Conservation (phyloP, 2,797 vertebrate genomes). For the Rhinoraja longicauda region DNA sequence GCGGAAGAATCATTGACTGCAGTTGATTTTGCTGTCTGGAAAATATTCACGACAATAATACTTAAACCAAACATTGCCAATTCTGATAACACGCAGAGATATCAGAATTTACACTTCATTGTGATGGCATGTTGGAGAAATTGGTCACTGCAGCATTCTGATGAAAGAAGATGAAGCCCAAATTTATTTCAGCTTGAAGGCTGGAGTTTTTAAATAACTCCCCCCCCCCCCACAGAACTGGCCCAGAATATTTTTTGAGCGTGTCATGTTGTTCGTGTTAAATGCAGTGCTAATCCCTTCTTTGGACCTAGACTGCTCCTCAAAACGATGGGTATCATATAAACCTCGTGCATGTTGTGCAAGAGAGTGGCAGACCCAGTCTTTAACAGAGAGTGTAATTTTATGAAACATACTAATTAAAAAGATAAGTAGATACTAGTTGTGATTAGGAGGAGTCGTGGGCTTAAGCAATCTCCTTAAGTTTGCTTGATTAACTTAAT, state of each 20-base stretch:
- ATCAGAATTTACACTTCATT: neutral
- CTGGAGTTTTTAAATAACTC: neutral
- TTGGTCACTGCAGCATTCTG: conserved; percentile 46
- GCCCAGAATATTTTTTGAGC: neutral
- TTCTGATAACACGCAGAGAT: neutral
- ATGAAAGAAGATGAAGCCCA: conserved; percentile 45
- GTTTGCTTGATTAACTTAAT: neutral
- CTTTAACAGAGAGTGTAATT: neutral
- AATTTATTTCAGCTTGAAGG: neutral
- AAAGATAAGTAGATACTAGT: neutral
- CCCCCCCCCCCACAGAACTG: neutral
- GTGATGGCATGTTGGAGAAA: neutral
- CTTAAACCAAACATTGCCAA: neutral
- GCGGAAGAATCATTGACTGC: neutral
- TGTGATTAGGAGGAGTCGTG: neutral
- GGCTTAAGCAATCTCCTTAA: neutral
- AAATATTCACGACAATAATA: neutral
- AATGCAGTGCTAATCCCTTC: neutral
- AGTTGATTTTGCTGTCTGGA: neutral
- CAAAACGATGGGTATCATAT: neutral
- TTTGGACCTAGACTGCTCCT: neutral
- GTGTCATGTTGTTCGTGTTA: neutral
- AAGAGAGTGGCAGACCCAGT: neutral
- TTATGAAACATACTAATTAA: neutral
- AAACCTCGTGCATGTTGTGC: neutral